Percentiles rank a stretch among this genome's conserved stretches.
Conservation (phyloP, 2,888 invertebrate genomes). For the Amphipoea lucens region DNA sequence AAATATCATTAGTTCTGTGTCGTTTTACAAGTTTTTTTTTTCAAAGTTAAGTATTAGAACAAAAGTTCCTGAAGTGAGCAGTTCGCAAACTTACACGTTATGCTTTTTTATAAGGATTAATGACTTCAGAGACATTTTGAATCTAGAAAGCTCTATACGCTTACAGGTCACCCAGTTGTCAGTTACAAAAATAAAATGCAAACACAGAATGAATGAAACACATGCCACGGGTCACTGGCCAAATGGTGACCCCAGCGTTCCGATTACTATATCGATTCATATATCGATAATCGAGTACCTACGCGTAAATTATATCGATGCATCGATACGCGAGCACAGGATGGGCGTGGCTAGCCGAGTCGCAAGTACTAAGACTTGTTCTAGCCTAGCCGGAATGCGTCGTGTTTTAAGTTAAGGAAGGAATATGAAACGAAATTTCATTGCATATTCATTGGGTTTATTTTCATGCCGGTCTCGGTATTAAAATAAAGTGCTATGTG, state of each 20-base stretch:
- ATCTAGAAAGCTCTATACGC: conserved; percentile 34
- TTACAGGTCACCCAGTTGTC: conserved; percentile 13
- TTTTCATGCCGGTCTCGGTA: conserved; percentile 32
- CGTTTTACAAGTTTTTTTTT: not conserved
- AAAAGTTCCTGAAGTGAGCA: not conserved
- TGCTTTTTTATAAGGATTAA: not conserved
- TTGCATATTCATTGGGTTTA: conserved; percentile 60
- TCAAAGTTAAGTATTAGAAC: not conserved
- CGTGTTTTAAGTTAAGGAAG: conserved; percentile 74
- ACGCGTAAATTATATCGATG: conserved; percentile 69
- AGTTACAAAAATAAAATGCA: conserved; percentile 49
- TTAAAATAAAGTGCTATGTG: conserved; percentile 23
- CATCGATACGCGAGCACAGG: conserved; percentile 66
- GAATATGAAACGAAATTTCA: conserved; percentile 75
- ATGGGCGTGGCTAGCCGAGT: conserved; percentile 77
- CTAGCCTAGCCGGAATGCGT: conserved; percentile 63
- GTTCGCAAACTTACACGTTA: not conserved
- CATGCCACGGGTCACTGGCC: conserved; percentile 78
- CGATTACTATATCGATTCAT: conserved; percentile 77
- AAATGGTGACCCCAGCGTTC: conserved; percentile 72
- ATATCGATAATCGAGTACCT: conserved; percentile 72
- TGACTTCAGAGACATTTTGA: not conserved
- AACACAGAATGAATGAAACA: conserved; percentile 64
- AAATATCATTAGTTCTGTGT: conserved; percentile 33
- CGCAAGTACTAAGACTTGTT: conserved; percentile 80